Percentiles rank a stretch among this genome's conserved stretches.
Conservation (phyloP, 2,797 vertebrate species). For the Cirrhinus molitorella region DNA sequence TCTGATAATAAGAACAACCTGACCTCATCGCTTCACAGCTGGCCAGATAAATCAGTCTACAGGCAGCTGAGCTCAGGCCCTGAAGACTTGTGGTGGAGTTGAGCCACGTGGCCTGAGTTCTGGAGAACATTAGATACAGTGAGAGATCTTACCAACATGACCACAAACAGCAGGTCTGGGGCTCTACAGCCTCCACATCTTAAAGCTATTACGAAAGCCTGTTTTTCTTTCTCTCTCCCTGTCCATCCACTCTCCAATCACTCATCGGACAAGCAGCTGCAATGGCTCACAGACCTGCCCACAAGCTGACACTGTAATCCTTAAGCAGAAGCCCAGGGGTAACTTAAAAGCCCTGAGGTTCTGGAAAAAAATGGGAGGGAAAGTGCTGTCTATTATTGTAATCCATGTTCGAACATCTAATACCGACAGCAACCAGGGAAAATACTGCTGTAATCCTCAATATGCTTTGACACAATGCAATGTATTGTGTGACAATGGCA, state of each 20-base stretch:
- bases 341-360: slow-evolving; percentile 67
- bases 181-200: slow-evolving; percentile 52
- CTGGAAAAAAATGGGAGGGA: slow-evolving; percentile 20
- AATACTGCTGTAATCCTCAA: slow-evolving; percentile 5
- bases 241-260: slow-evolving; percentile 6
- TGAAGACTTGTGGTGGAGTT: slow-evolving; percentile 35
- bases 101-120: slow-evolving; percentile 22
- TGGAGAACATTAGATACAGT: slow-evolving; percentile 42
- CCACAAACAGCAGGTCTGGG: slow-evolving; percentile 66
- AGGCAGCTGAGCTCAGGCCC: neutral
- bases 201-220: slow-evolving; percentile 63
- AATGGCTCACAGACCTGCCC: slow-evolving; percentile 51
- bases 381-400: slow-evolving; percentile 36
- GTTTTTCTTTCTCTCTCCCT: slow-evolving; percentile 25
- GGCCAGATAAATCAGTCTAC: slow-evolving; percentile 41
- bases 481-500: neutral
- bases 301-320: slow-evolving; percentile 69
- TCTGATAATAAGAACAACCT: slow-evolving; percentile 23
- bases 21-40: slow-evolving; percentile 28
- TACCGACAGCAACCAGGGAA: slow-evolving; percentile 23
- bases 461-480: neutral
- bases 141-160: slow-evolving; percentile 53
- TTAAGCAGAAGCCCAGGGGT: slow-evolving; percentile 61
- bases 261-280: slow-evolving; percentile 62
- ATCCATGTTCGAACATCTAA: slow-evolving; percentile 17